Evolutionary conservation across 1,140 invertebrate species (phyloP).

Genomic region (Drusus annulatus): DNA sequence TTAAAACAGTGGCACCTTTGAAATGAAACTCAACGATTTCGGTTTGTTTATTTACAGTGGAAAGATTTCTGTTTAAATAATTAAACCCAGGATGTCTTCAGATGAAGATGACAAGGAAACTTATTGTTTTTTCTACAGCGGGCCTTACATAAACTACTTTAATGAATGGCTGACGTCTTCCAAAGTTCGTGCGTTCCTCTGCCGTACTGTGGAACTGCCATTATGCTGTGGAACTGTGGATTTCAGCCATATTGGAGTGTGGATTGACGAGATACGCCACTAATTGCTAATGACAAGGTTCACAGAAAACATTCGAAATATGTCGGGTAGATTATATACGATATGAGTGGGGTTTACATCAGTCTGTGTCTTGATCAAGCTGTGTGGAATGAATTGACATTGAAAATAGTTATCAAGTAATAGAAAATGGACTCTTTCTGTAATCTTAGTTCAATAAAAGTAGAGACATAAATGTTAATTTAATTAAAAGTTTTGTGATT

Average conservation of each 20-base stretch:
- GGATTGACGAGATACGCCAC: background rate
- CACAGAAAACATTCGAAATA: background rate
- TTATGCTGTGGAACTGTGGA: too few relatives aligned
- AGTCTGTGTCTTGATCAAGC: background rate
- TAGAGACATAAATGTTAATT: too few relatives aligned
- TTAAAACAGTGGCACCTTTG: background rate
- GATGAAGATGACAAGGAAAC: background rate
- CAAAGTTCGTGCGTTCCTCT: too few relatives aligned
- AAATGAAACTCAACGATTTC: background rate
- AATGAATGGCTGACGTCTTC: constrained; percentile 10
- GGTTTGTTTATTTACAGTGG: constrained; percentile 1
- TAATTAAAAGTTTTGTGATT: too few relatives aligned
- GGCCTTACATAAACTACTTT: background rate
- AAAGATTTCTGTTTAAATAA: background rate
- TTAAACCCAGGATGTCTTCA: background rate
- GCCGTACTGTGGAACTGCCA: too few relatives aligned
- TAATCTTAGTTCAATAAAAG: too few relatives aligned
- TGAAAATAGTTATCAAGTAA: too few relatives aligned
- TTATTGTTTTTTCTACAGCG: background rate
- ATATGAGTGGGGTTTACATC: background rate
- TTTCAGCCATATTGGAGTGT: constrained; percentile 3
- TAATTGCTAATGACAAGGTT: constrained; percentile 18
- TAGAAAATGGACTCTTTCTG: too few relatives aligned
- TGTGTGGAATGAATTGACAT: background rate
- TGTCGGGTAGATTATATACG: background rate